phyloP scores from a whole-genome alignment of 2,797 vertebrate species.

The Hirundo rustica region DNA sequence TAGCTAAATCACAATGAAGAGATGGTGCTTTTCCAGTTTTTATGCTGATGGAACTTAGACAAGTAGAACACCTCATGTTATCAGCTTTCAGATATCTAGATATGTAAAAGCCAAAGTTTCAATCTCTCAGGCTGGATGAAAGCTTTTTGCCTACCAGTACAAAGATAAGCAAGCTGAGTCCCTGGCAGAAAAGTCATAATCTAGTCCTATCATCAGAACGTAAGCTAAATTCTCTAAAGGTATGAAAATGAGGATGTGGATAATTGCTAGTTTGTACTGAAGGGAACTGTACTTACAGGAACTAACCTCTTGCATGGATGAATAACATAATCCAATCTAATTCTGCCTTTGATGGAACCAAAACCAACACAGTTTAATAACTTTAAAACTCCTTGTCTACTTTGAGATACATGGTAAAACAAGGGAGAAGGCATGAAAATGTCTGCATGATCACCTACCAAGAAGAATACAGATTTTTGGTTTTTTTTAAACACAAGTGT shows the following conservation, averaged over 20 bases:
- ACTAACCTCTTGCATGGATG: not conserved
- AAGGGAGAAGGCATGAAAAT: not conserved
- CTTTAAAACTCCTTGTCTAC: not conserved
- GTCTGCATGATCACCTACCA: not conserved
- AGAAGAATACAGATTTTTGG: not conserved
- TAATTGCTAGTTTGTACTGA: not conserved
- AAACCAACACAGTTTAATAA: not conserved
- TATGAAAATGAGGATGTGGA: not conserved
- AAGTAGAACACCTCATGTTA: not conserved
- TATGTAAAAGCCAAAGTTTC: not conserved
- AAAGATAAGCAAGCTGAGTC: not conserved
- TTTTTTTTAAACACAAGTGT: not conserved
- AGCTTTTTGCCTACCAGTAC: not conserved
- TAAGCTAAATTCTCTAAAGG: not conserved
- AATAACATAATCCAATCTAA: not conserved
- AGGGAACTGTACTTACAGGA: not conserved
- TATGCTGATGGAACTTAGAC: not conserved
- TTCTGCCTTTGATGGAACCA: not conserved
- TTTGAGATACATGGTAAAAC: not conserved
- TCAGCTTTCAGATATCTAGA: not conserved
- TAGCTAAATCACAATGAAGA: not conserved
- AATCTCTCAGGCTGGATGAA: not conserved
- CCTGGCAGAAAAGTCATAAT: not conserved
- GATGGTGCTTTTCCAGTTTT: not conserved
- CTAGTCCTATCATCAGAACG: not conserved